These are phyloP conservation scores for Podarcis raffonei DNA, from an alignment of 2,113 vertebrate species.

Conservation along the genomic window DNA sequence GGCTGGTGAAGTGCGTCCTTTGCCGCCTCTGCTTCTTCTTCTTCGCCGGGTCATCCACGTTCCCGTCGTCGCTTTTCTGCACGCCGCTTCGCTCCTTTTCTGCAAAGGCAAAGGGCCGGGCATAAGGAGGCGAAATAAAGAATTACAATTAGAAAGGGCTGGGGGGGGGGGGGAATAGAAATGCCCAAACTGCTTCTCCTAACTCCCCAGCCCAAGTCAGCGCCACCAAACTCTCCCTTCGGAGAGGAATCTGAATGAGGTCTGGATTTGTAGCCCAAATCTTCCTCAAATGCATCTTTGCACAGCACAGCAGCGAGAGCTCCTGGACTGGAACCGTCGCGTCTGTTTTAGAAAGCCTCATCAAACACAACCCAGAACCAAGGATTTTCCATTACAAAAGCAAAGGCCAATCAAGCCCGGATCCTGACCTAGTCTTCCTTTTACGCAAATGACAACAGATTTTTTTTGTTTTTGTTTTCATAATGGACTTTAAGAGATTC, in stretches of 20 bases:
- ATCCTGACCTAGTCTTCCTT: background rate
- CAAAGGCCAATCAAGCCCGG: background rate
- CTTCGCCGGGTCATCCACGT: constrained; percentile 87
- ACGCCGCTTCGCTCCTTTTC: constrained; percentile 87
- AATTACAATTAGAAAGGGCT: background rate
- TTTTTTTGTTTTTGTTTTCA: too few species aligned
- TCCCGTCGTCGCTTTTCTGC: constrained; percentile 86
- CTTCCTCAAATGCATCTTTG: too few species aligned
- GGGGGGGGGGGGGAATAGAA: too few species aligned
- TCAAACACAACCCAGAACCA: background rate
- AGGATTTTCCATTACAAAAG: background rate
- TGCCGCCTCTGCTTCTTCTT: constrained; percentile 97
- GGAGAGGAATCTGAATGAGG: background rate
- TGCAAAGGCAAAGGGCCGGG: constrained; percentile 61
- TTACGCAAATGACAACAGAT: background rate
- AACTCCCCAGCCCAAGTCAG: too few species aligned
- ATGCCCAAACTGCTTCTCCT: background rate
- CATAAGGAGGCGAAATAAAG: background rate
- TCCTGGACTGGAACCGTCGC: background rate
- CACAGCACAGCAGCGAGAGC: background rate
- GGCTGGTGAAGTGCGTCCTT: constrained; percentile 97
- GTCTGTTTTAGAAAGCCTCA: background rate
- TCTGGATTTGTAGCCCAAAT: background rate
- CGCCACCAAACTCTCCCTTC: too few species aligned
- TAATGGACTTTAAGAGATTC: background rate